A percentile compares a stretch with the other conserved stretches of the same genome.
Conservation (phyloP, 1,140 invertebrate genomes). For the Drosophila elegans region DNA sequence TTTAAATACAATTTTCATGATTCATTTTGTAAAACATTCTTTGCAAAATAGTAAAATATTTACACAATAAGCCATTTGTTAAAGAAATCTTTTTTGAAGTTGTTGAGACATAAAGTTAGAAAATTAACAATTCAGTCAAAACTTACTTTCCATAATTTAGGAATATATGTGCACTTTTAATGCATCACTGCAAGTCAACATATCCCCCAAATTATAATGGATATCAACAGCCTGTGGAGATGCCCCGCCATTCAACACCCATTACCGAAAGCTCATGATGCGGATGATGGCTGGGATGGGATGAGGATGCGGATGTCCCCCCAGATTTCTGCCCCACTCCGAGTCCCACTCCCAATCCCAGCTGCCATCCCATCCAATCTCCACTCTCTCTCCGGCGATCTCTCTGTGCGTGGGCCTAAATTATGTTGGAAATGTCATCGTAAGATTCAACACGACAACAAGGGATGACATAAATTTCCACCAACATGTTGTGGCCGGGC, state of each 20-base stretch:
- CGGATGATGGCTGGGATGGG: conserved; percentile 10
- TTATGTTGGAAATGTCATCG: conserved; percentile 85
- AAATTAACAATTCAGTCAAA: too few relatives aligned
- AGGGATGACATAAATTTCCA: conserved; percentile 85
- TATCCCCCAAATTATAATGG: neutral
- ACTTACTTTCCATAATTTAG: too few relatives aligned
- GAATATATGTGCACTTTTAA: too few relatives aligned
- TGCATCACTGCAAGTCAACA: neutral
- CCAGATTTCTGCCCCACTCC: conserved; percentile 4
- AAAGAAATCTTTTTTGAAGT: too few relatives aligned
- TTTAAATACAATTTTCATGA: neutral
- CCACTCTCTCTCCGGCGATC: conserved; percentile 29
- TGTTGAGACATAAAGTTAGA: too few relatives aligned
- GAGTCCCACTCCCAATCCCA: neutral
- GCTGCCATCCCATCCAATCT: conserved; percentile 14
- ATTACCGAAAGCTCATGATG: conserved; percentile 41
- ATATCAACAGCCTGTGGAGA: conserved; percentile 19
- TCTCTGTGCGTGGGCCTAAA: conserved; percentile 83
- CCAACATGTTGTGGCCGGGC: conserved; percentile 78
- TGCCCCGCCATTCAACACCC: conserved; percentile 49
- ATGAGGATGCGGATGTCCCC: conserved; percentile 49
- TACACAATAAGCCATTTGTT: too few relatives aligned
- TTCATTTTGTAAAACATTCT: too few relatives aligned
- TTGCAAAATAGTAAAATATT: too few relatives aligned
- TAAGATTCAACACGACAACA: conserved; percentile 85